Conservation (phyloP, 2,113 vertebrate genomes). For the Grammomys surdaster region DNA sequence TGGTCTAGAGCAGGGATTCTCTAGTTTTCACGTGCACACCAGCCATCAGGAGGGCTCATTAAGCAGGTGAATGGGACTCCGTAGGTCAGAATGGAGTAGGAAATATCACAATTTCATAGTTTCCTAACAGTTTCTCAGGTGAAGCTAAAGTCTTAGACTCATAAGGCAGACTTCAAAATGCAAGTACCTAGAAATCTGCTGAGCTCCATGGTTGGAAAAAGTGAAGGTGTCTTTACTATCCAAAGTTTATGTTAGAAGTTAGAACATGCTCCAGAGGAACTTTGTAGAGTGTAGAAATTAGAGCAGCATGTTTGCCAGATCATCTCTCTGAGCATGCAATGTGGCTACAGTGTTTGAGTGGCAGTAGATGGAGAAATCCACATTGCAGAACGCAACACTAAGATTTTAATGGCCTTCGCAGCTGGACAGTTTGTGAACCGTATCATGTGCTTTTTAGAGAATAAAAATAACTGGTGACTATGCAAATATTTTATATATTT, state of each 20-base stretch:
- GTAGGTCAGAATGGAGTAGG: not conserved
- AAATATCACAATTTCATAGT: slow-evolving; percentile 10
- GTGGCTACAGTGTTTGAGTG: not conserved
- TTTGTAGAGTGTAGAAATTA: not conserved
- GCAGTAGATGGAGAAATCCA: not conserved
- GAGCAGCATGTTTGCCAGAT: slow-evolving; percentile 4
- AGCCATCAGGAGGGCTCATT: not conserved
- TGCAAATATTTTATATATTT: not conserved
- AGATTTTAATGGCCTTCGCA: not conserved
- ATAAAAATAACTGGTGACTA: slow-evolving; percentile 10
- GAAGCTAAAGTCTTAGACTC: not conserved
- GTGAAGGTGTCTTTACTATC: not conserved
- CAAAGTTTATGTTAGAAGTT: not conserved
- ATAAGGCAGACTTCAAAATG: not conserved
- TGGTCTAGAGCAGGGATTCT: not conserved
- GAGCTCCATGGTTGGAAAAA: not conserved
- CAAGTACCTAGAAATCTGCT: not conserved
- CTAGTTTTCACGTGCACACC: not conserved
- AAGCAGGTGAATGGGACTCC: not conserved
- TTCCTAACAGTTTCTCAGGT: not conserved
- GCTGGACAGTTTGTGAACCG: not conserved
- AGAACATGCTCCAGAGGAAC: not conserved
- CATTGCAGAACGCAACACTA: not conserved
- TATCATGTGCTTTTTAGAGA: not conserved
- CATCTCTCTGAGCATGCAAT: not conserved